These are phyloP conservation scores for Centropus unirufus DNA, from an alignment of 2,113 vertebrate species.

Conservation along the genomic window DNA sequence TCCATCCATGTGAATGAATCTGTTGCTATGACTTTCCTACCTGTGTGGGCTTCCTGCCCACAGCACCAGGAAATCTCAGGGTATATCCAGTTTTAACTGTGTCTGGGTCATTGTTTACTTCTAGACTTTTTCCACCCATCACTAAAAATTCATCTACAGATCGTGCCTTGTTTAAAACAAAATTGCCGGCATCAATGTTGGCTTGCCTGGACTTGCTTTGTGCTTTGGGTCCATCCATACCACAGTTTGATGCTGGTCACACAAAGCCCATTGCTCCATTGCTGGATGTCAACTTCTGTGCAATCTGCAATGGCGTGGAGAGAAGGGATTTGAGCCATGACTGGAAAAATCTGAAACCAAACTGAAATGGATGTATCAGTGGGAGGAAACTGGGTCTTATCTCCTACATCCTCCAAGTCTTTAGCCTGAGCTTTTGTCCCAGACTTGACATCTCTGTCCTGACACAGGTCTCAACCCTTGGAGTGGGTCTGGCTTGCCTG, in stretches of 20 bases:
- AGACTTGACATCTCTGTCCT: background rate
- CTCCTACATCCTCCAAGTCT: background rate
- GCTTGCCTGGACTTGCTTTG: background rate
- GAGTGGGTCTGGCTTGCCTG: too few species aligned
- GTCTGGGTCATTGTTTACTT: background rate
- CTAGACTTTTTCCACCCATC: background rate
- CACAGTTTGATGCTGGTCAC: too few species aligned
- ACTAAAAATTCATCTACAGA: background rate
- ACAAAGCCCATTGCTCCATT: background rate
- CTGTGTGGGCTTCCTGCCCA: background rate
- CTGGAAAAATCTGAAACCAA: background rate
- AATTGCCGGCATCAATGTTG: background rate
- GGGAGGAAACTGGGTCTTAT: background rate
- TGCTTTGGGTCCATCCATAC: background rate
- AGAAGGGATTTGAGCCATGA: background rate
- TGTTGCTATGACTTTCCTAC: background rate
- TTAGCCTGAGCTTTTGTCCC: background rate
- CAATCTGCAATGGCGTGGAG: too few species aligned
- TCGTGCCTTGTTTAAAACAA: background rate
- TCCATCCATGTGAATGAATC: background rate
- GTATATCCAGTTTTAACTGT: background rate
- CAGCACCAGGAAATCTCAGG: background rate
- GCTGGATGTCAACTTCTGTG: fast-evolving
- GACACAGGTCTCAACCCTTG: background rate
- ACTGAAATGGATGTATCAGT: background rate